Evolutionary conservation across 2,888 invertebrate species (phyloP), one percentile per base, ranked within the genome.

Genomic region (Zhuqinia jingwanae): DNA sequence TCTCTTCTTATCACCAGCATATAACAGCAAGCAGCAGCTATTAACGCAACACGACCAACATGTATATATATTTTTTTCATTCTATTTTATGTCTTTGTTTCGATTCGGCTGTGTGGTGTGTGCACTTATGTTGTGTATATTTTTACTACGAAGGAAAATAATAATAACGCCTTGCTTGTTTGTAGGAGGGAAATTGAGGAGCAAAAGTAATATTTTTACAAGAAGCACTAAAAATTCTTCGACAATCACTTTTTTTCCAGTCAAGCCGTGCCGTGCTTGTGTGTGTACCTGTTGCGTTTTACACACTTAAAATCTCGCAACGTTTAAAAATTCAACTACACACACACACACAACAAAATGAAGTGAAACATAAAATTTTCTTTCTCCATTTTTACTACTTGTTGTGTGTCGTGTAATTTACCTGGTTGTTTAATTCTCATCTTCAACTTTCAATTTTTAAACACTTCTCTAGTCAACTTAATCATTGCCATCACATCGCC

Each of bases 181-280:
- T 85, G 85, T 85, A 85, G 85, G 85, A 85, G 85, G 85, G 85
- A 79, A 65, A 56, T 73, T 30, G 36, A 70, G 60, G 30, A 70
- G 56, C 50, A 80, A 22, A 3, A 36, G 36, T 47, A 25, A 68
- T 80, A 53, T 17, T 68, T 47, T 60, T 50, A 77, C 53, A 77
- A 79, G 73, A 79, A 85, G 73, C 85, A 85, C 85, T 85, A 85
- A 85, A 84, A 85, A 78, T 79, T 79, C 73, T 63, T 83, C 36
- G 42, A 56, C 70, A 85, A 85, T 79, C 79, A 63, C 78, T 70
- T 85, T n/a, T n/a, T n/a, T 76, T 85, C 85, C 78, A 85, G 79
- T 17, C 22, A 70, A 73, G 77, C 27, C 17, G n/a, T 50, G 47
- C 53, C n/a, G 22, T 50, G n/a, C n/a, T 2, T 15, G 15, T 20